Evolutionary conservation across 92 coral and sea anemone genomes (phyloP).

Genomic region (Nematostella vectensis): DNA sequence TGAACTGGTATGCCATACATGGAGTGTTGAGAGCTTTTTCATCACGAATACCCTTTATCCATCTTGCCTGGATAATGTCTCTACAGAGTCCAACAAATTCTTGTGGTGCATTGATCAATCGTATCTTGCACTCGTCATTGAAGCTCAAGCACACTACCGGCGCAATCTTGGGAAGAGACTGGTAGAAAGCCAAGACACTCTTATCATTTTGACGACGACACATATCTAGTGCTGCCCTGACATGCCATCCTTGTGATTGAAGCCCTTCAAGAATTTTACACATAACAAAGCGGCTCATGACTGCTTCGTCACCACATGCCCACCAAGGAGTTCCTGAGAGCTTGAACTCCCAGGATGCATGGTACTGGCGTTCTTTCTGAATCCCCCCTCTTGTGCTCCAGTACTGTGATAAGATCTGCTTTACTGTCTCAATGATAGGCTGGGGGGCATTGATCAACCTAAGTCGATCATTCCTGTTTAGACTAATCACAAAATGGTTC

Average conservation of each 20-base stretch:
- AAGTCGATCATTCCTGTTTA: slow-evolving; percentile 31
- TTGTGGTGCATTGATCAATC: slow-evolving; percentile 39
- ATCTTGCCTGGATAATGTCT: slow-evolving; percentile 22
- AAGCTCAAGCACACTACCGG: slow-evolving; percentile 53
- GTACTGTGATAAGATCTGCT: slow-evolving; percentile 13
- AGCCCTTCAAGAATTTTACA: slow-evolving; percentile 59
- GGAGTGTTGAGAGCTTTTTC: slow-evolving; percentile 25
- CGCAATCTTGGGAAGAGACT: slow-evolving; percentile 37
- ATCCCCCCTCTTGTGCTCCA: slow-evolving; percentile 44
- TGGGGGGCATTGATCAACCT: slow-evolving; percentile 44
- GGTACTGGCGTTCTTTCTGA: slow-evolving; percentile 26
- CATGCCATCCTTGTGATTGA: slow-evolving; percentile 59
- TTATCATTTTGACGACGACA: slow-evolving; percentile 26
- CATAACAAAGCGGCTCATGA: slow-evolving; percentile 47
- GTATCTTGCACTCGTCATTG: slow-evolving; percentile 40
- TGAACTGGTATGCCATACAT: slow-evolving; percentile 27
- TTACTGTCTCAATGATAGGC: slow-evolving; percentile 26
- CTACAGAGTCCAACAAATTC: slow-evolving; percentile 28
- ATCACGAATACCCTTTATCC: slow-evolving; percentile 36
- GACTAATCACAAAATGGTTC: slow-evolving; percentile 33
- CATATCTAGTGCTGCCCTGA: slow-evolving; percentile 39
- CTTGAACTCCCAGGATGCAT: slow-evolving; percentile 61
- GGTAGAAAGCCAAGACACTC: slow-evolving; percentile 39
- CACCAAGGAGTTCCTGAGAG: slow-evolving; percentile 64
- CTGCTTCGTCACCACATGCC: slow-evolving; percentile 49